A percentile compares a stretch with the other conserved stretches of the same genome.
Conservation (phyloP, 2,888 invertebrate genomes). For the Macropis europaea region DNA sequence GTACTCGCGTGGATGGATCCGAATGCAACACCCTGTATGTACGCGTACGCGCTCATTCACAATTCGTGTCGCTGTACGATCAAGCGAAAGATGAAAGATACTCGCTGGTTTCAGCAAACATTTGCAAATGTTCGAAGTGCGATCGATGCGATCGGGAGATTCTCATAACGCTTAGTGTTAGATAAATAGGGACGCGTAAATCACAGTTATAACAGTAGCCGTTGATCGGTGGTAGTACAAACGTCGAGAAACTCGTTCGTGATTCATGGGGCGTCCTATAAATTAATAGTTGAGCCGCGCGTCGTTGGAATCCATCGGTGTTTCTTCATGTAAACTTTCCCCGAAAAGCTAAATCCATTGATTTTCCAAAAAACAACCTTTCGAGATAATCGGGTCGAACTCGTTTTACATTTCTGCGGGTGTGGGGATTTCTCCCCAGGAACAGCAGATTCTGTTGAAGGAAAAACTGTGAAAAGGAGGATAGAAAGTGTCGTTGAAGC, state of each 20-base stretch:
- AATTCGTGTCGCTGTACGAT: not conserved
- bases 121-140: too few relatives aligned
- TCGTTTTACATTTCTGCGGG: too few relatives aligned
- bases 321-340: too few relatives aligned
- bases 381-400: too few relatives aligned
- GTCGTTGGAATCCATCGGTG: too few relatives aligned
- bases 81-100: not conserved
- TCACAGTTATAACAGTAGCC: conserved; percentile 25
- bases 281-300: too few relatives aligned
- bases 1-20: too few relatives aligned
- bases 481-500: not conserved
- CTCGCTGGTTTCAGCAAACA: not conserved
- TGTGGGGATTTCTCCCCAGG: too few relatives aligned
- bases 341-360: too few relatives aligned
- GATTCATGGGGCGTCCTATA: not conserved
- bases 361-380: too few relatives aligned
- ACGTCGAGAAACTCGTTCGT: not conserved
- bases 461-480: too few relatives aligned
- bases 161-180: not conserved
- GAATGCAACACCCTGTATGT: not conserved
- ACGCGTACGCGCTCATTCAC: not conserved
- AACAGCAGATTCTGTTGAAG: too few relatives aligned
- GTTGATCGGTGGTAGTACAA: not conserved
- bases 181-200: conserved; percentile 27
- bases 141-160: conserved; percentile 41